phyloP scores from a whole-genome alignment of 1,140 invertebrate genomes.

The Euura lappo region DNA sequence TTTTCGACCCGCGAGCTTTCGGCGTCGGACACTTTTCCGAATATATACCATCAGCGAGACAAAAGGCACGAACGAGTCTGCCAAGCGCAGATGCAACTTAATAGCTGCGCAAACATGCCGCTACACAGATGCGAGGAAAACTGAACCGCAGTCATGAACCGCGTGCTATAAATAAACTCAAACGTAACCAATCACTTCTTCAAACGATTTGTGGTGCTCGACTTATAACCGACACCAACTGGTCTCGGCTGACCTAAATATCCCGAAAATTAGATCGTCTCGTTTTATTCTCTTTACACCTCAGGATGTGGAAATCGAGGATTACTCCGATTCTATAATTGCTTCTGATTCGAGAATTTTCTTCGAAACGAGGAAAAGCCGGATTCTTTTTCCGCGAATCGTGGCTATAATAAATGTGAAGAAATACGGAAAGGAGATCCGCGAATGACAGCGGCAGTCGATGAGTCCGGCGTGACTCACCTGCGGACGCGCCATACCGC shows the following conservation, averaged over 20 bases:
- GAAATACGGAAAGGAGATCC: not conserved
- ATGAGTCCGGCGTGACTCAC: not conserved
- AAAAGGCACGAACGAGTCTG: not conserved
- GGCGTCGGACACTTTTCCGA: not conserved
- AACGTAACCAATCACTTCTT: not conserved
- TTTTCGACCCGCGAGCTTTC: not conserved
- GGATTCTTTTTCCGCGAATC: too few species aligned
- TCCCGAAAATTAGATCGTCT: not conserved
- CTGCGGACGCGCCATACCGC: not conserved
- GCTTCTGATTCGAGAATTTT: not conserved
- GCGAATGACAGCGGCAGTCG: not conserved
- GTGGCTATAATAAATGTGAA: not conserved
- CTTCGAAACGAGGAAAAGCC: not conserved
- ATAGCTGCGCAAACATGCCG: not conserved
- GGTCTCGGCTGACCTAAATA: not conserved
- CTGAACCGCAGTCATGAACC: not conserved
- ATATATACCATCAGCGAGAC: not conserved
- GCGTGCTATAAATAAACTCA: not conserved
- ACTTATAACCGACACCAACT: not conserved
- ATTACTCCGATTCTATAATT: too few species aligned
- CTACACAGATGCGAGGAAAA: slow-evolving; percentile 2
- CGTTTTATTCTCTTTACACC: too few species aligned
- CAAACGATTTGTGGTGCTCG: not conserved
- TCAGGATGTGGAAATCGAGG: too few species aligned
- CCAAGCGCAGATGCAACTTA: not conserved